Evolutionary conservation across 2,113 vertebrate genomes (phyloP).

Genomic region (Seriola dumerili): DNA sequence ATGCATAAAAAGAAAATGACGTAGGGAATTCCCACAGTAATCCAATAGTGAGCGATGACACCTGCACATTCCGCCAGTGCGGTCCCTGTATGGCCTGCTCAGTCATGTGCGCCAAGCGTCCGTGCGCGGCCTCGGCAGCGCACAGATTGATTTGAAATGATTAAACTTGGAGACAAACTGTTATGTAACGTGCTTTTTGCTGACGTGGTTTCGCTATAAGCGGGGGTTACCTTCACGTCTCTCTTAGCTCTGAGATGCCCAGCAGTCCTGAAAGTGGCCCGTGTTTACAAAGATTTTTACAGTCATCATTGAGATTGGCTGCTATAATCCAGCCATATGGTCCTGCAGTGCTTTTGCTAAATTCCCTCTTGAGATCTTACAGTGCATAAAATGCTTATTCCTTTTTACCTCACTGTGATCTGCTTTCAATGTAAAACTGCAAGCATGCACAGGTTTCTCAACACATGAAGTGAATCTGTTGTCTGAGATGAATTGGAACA

Average conservation of each 20-base stretch:
- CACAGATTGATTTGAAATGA: conserved; percentile 32
- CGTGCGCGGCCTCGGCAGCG: conserved; percentile 37
- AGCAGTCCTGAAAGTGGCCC: background rate
- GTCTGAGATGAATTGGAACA: conserved; percentile 17
- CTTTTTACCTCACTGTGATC: background rate
- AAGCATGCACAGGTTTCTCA: conserved; percentile 25
- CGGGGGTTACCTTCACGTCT: conserved; percentile 57
- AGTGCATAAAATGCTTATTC: background rate
- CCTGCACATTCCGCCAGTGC: conserved; percentile 69
- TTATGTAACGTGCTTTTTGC: conserved; percentile 72
- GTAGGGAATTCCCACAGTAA: conserved; percentile 85
- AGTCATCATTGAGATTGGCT: background rate
- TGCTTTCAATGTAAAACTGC: conserved; percentile 34
- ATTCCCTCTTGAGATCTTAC: conserved; percentile 2
- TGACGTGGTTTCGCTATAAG: conserved; percentile 56
- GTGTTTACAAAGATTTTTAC: conserved; percentile 22
- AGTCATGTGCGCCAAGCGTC: conserved; percentile 50
- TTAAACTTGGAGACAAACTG: conserved; percentile 61
- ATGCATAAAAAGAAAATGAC: conserved; percentile 70
- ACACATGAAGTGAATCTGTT: conserved; percentile 22
- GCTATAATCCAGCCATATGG: background rate
- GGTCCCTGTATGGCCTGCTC: conserved; percentile 47
- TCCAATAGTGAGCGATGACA: conserved; percentile 72
- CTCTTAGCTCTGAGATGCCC: background rate
- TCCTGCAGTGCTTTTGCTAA: conserved; percentile 11